Conservation (phyloP, 2,888 invertebrate genomes). For the Azorinus chamasolen region DNA sequence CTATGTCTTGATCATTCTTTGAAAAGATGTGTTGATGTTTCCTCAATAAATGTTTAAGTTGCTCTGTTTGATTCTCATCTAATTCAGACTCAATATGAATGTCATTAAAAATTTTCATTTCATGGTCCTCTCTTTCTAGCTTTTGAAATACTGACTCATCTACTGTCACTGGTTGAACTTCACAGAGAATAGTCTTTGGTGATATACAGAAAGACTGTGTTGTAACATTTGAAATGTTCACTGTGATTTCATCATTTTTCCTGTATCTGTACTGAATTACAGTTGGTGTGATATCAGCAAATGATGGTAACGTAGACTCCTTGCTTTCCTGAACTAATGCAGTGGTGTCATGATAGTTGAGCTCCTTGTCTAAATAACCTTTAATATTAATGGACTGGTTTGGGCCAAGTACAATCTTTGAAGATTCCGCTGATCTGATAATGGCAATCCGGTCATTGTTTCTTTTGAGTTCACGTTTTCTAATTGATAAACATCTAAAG, state of each 20-base stretch:
- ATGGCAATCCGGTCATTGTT: conserved; percentile 4
- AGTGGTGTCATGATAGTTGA: conserved; percentile 1
- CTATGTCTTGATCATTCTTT: conserved; percentile 37
- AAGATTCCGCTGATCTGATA: conserved; percentile 29
- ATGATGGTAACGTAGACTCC: conserved; percentile 3
- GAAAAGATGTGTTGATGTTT: conserved; percentile 36
- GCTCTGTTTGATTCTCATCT: too few relatives aligned
- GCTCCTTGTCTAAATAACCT: background rate
- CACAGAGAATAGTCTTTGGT: too few relatives aligned
- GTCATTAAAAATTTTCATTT: too few relatives aligned
- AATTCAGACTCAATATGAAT: too few relatives aligned
- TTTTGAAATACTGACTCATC: too few relatives aligned
- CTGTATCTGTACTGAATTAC: conserved; percentile 10
- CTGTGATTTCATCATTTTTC: too few relatives aligned
- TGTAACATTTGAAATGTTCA: too few relatives aligned
- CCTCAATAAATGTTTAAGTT: background rate
- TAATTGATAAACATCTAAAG: too few relatives aligned
- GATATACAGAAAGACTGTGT: too few relatives aligned
- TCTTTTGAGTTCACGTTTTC: background rate
- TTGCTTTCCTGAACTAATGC: conserved; percentile 12
- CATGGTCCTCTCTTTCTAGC: too few relatives aligned
- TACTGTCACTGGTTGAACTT: too few relatives aligned
- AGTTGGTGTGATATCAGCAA: conserved; percentile 19
- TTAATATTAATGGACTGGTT: too few relatives aligned
- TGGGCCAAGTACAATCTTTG: background rate